Conservation (phyloP, 2,888 invertebrate genomes). For the Encarsia formosa region DNA sequence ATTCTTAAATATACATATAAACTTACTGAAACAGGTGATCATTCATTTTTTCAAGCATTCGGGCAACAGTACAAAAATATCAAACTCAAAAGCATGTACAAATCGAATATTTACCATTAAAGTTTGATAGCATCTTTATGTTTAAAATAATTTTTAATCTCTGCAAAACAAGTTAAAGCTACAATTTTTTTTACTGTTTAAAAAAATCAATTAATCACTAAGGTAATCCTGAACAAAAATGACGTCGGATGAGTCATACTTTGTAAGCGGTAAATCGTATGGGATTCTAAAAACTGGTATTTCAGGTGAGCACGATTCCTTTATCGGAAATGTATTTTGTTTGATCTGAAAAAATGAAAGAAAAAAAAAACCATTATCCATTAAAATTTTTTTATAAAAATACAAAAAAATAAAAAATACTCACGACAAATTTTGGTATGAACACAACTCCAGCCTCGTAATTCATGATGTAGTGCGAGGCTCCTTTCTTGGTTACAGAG, state of each 20-base stretch:
- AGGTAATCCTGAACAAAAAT: constrained; percentile 68
- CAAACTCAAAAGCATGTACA: too few species aligned
- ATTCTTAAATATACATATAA: too few species aligned
- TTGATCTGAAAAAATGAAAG: constrained; percentile 55
- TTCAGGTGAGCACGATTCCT: constrained; percentile 33
- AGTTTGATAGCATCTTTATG: too few species aligned
- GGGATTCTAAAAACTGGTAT: constrained; percentile 63
- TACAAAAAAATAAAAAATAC: constrained; percentile 44
- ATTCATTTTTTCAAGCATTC: too few species aligned
- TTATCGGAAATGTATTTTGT: constrained; percentile 59
- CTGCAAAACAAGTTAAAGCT: too few species aligned
- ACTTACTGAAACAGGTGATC: too few species aligned
- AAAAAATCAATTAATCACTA: constrained; percentile 12
- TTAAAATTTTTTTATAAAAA: neutral
- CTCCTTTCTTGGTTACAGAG: constrained; percentile 52
- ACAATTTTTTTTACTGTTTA: too few species aligned
- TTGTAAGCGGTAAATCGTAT: constrained; percentile 76
- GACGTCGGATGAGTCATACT: constrained; percentile 65
- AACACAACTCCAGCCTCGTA: constrained; percentile 91
- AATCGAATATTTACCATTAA: too few species aligned
- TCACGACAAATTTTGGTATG: constrained; percentile 76
- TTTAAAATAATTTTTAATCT: too few species aligned
- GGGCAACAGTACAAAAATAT: too few species aligned
- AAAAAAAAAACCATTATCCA: neutral
- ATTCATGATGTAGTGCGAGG: constrained; percentile 64